Conservation (phyloP, 2,888 invertebrate species). For the Acanthacorydalis orientalis region DNA sequence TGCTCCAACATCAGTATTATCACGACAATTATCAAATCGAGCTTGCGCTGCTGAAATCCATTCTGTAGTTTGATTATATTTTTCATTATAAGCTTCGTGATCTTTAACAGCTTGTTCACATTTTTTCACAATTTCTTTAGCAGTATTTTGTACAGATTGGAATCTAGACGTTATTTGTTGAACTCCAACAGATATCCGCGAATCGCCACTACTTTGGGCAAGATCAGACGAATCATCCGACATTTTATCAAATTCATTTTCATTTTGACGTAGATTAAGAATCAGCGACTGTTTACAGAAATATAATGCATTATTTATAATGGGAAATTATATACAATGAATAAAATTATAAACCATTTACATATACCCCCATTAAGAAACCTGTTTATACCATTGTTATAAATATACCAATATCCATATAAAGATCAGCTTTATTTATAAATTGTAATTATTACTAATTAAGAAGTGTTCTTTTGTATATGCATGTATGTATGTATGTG, state of each 20-base stretch:
- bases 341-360: too few relatives aligned
- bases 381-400: too few relatives aligned
- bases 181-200: conserved; percentile 70
- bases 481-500: too few relatives aligned
- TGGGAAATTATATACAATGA: not conserved
- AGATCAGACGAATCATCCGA: conserved; percentile 73
- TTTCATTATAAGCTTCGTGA: conserved; percentile 62
- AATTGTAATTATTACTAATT: too few relatives aligned
- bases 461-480: too few relatives aligned
- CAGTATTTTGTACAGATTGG: conserved; percentile 75
- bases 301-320: not conserved
- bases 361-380: too few relatives aligned
- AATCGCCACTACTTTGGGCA: conserved; percentile 70
- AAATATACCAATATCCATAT: too few relatives aligned
- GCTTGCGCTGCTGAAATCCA: conserved; percentile 63
- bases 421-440: too few relatives aligned
- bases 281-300: conserved; percentile 42
- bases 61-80: conserved; percentile 67
- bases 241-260: conserved; percentile 72
- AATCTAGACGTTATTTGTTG: conserved; percentile 82
- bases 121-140: conserved; percentile 80
- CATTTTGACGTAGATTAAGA: conserved; percentile 63
- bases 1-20: conserved; percentile 36
- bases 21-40: conserved; percentile 45
- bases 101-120: conserved; percentile 77